Evolutionary conservation across 2,797 vertebrate genomes (phyloP), one percentile per base, ranked within the genome.

Genomic region (Rhabdophis nuchalis): DNA sequence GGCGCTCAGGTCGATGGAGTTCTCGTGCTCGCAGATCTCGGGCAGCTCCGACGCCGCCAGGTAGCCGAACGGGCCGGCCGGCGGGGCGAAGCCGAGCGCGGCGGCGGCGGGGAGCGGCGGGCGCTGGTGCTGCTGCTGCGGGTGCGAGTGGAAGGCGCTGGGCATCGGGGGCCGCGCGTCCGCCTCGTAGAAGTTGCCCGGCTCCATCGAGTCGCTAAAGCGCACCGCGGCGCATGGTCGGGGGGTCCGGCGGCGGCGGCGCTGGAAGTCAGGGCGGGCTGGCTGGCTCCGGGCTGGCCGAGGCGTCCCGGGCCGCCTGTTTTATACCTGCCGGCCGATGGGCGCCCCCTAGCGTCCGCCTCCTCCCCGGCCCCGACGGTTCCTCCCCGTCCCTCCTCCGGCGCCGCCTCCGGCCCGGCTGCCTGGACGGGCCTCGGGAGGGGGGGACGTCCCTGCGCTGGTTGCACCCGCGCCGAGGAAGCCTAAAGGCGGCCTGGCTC

Each of bases 1-100:
- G 86, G 99, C 99, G 97, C 99, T 99, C 97, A 99, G 99, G 97
- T 99, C 99, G 96, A 99, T 99, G 95, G 99, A 99, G 96, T 98
- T 99, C 97, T 99, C 99, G 98, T 98, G 98, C 96, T 99, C 99
- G 94, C 99, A 99, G 97, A 99, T 99, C 91, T 99, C 99, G 23
- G 97, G 98, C 95, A 98, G 97, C 94, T 98, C 98, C 89, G 97
- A 96, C 53, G 54, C 52, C 29, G 54, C 25, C 91, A n/a, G 46
- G 86, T n/a, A 53, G n/a, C 52, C 8, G 91, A 27, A 77, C 11
- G 64, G 25, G 12, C 29, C 57, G 10, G 56, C 41, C 46, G 56
- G 54, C 27, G 29, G 58, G 53, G 1, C 20, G n/a, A 9, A 16
- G 20, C 32, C 68, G 27, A 20, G 18, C 88, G n/a, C 36, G 36